Conservation (phyloP, 1,140 invertebrate genomes). For the Orussus abietinus region DNA sequence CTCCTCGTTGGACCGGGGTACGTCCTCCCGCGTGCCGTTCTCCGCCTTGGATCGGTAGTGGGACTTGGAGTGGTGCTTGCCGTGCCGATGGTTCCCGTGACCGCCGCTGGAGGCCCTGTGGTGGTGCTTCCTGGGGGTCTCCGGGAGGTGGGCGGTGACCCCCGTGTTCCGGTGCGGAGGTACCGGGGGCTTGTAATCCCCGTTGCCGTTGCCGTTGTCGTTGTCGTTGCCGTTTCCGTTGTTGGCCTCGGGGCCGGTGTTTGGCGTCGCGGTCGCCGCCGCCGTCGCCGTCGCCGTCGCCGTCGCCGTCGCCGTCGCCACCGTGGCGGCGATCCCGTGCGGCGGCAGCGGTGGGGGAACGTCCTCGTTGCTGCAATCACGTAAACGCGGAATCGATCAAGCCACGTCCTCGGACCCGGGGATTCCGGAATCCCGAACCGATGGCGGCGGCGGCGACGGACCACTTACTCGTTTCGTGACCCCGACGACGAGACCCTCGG, state of each 20-base stretch:
- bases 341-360: conserved; percentile 57
- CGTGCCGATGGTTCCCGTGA: conserved; percentile 23
- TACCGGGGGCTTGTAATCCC: conserved; percentile 78
- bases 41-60: conserved; percentile 19
- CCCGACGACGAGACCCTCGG: conserved; percentile 23
- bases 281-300: conserved; percentile 5
- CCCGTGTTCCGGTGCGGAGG: conserved; percentile 78
- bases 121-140: conserved; percentile 43
- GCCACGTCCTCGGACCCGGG: background rate
- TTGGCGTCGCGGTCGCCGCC: conserved; percentile 17
- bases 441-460: no score
- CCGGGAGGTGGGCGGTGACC: conserved; percentile 42
- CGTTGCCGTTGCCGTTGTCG: conserved; percentile 44
- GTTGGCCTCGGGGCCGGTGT: no score
- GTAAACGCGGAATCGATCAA: background rate
- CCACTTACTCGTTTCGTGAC: conserved; percentile 41
- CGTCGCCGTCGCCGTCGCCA: conserved; percentile 23
- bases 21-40: conserved; percentile 19
- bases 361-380: conserved; percentile 37
- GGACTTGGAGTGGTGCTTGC: conserved; percentile 19
- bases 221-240: conserved; percentile 7
- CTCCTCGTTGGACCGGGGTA: conserved; percentile 28
- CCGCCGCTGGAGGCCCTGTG: conserved; percentile 47
- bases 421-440: no score
- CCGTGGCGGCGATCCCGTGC: conserved; percentile 41